Evolutionary conservation across 2,797 vertebrate genomes (phyloP).

Genomic region (Bradypodion ventrale): DNA sequence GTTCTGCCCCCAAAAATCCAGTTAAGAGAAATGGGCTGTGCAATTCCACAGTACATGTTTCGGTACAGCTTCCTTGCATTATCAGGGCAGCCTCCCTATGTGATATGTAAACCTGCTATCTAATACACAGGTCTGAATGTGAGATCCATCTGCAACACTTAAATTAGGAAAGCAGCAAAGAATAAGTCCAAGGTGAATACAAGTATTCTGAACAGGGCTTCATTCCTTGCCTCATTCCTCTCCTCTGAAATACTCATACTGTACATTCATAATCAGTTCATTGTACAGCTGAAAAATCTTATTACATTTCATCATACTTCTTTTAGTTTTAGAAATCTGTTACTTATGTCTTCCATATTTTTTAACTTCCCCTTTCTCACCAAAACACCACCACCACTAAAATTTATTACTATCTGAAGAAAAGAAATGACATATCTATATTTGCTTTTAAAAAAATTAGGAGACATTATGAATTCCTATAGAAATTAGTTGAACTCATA

Average conservation of each 20-base stretch:
- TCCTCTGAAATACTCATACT: neutral
- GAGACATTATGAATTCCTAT: neutral
- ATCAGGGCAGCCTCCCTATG: slow-evolving; percentile 43
- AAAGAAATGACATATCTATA: neutral
- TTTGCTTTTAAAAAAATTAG: neutral
- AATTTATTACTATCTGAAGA: neutral
- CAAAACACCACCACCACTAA: neutral
- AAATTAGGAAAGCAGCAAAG: slow-evolving; percentile 45
- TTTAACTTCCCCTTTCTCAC: neutral
- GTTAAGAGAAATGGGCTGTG: slow-evolving; percentile 54
- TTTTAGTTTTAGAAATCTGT: neutral
- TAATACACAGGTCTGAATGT: slow-evolving; percentile 35
- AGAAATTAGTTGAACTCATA: neutral
- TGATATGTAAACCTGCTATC: slow-evolving; percentile 60
- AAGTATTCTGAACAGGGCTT: slow-evolving; percentile 42
- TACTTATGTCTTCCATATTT: neutral
- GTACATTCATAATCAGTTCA: slow-evolving; percentile 30
- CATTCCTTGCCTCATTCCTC: slow-evolving; percentile 25
- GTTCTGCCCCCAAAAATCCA: slow-evolving; percentile 43
- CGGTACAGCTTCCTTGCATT: slow-evolving; percentile 57
- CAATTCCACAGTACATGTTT: slow-evolving; percentile 14
- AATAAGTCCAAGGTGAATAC: slow-evolving; percentile 42
- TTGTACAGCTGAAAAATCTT: slow-evolving; percentile 30
- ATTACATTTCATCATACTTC: neutral
- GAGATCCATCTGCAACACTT: slow-evolving; percentile 7